Evolutionary conservation across 2,113 vertebrate species (phyloP), one percentile per base, ranked within the genome.

Genomic region (Scolopax mira): DNA sequence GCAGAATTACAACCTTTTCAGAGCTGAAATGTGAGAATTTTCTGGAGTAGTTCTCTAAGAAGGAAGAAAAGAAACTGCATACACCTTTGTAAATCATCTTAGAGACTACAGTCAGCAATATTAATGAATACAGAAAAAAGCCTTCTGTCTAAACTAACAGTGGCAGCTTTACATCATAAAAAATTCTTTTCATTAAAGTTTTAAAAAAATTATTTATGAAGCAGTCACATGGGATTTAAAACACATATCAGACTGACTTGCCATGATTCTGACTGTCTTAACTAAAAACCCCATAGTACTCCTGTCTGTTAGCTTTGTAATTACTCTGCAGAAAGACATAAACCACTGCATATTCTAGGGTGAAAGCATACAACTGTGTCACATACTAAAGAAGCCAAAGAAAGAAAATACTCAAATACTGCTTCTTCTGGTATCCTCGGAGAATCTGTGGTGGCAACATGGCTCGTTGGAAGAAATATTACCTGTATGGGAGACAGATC

Each of bases 81-180:
- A 33, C 13, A 78, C 28, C 48, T 93, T 94, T 90, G 65, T 62
- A 93, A 86, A 88, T 87, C 80, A 96, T 57, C 52, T 22, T 37
- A 41, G 83, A 84, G 60, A 94, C 70, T 92, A 82, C 25, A 95
- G 89, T 77, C 91, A 93, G 89, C 84, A 94, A 79, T 91, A 94
- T 85, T 92, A 87, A 95, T 79, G 78, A 94, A 81, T 10, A 65
- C 14, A 89, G 79, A 84, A 83, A 84, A 83, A 95, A 94, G n/a
- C 15, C 30, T 88, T 67, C 77, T 87, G 37, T 72, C 77, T 90
- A 80, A 89, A 70, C n/a, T 54, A 92, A 90, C 51, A 86, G 58
- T 16, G 39, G 57, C 37, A 93, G 61, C 46, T 85, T 72, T 73
- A 6, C 11, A 79, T 33, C 9, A 72, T 89, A 74, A 75, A 92